Evolutionary conservation across 2,797 vertebrate species (phyloP), one percentile per base, ranked within the genome.

Genomic region (Cyclopterus lumpus): DNA sequence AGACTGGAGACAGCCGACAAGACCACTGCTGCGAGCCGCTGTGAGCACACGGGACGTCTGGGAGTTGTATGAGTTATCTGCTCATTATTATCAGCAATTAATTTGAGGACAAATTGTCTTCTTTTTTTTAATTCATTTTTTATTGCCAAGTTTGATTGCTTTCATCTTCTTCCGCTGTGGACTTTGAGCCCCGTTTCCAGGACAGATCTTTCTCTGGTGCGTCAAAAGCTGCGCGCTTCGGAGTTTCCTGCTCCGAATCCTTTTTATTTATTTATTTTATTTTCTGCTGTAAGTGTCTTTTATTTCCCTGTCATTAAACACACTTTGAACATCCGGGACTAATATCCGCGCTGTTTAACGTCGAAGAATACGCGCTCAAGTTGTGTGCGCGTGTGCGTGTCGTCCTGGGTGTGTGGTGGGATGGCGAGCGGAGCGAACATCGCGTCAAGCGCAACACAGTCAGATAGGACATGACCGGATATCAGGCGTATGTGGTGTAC

Each of bases 331-430:
- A 49, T 3, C 1, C 49, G 16, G n/a, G 24, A 38, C 26, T 48
- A 1, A 0, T 0, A 10, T 26, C 10, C 16, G 14, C 34, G 42
- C 49, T 32, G 48, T 28, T 26, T 22, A 7, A 42, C 67, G 59
- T 20, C 1, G 22, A 26, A 34, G 15, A 36, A 61, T 20, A 36
- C 7, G 38, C 36, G 57, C 11, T 15, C 15, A 10, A 57, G 40
- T 28, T 2, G 26, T 28, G 12, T 28, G 51, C 4, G 53, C 3
- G 24, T 20, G 49, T 28, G 9, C 22, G n/a, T 49, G 48, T 22
- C 28, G n/a, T 4, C 53, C 36, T 42, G 36, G 58, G 38, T 69
- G 78, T 68, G 76, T 76, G 57, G 26, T 74, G 60, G 51, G 78
- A 77, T 64, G 77, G 65, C 62, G 70, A 44, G 71, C 20, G 15